A percentile compares a stretch with the other conserved stretches of the same genome.
Evolutionary conservation across 2,113 vertebrate species (phyloP).

Genomic region (Pandion haliaetus): DNA sequence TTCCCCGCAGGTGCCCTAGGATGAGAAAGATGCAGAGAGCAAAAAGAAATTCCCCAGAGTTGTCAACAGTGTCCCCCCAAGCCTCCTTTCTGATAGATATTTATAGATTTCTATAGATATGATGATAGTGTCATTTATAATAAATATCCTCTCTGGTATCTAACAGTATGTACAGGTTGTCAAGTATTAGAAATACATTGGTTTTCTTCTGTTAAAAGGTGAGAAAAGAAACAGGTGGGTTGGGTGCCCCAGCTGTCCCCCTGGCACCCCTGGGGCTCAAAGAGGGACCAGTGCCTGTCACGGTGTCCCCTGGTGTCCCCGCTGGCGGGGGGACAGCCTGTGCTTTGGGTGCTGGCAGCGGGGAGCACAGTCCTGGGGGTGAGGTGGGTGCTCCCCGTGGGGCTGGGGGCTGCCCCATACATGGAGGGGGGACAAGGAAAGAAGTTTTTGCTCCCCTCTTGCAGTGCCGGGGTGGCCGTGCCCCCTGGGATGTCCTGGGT

Average conservation of each 20-base stretch:
- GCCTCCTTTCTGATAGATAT: background rate
- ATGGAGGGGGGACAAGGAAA: background rate
- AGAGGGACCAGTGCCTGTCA: background rate
- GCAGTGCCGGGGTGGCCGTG: background rate
- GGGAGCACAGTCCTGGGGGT: background rate
- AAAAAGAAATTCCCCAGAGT: background rate
- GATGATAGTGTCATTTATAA: background rate
- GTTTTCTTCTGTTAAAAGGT: background rate
- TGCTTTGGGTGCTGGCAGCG: background rate
- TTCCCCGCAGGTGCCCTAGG: background rate
- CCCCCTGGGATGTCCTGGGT: rapidly evolving
- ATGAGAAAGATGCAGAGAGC: background rate
- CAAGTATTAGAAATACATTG: background rate
- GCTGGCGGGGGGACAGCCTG: background rate
- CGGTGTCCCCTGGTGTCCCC: background rate
- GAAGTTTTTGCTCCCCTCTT: rapidly evolving
- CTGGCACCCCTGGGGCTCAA: background rate
- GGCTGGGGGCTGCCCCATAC: background rate
- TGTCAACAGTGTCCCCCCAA: background rate
- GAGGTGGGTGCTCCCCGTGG: no score
- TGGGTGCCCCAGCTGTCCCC: background rate
- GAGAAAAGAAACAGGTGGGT: background rate
- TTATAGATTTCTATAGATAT: background rate
- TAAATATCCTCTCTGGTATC: constrained; percentile 19
- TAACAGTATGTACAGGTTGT: background rate